These are phyloP conservation scores for Diorhabda carinulata DNA, from an alignment of 1,140 invertebrate species.

Conservation along the genomic window DNA sequence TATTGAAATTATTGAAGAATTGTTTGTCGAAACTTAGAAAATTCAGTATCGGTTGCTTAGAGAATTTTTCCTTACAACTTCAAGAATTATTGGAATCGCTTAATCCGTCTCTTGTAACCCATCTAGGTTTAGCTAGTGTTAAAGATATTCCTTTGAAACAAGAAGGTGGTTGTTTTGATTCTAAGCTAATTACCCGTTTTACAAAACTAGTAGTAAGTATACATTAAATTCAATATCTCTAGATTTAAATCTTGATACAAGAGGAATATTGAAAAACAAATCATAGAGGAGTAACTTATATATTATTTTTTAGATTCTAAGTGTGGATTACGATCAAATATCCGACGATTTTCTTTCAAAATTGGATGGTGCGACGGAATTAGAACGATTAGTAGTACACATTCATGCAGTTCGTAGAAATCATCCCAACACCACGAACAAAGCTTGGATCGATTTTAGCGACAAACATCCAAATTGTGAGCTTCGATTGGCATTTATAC, in stretches of 20 bases:
- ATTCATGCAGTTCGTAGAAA: constrained; percentile 60
- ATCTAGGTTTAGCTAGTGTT: constrained; percentile 8
- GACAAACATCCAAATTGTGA: constrained; percentile 55
- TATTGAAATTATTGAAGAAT: constrained; percentile 13
- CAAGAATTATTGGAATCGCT: not conserved
- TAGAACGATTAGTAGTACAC: constrained; percentile 64
- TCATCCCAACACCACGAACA: constrained; percentile 60
- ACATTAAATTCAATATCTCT: not conserved
- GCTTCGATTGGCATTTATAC: constrained; percentile 67
- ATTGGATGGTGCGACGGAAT: constrained; percentile 43
- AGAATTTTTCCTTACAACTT: constrained; percentile 2
- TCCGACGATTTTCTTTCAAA: constrained; percentile 56
- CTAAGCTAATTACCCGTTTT: not conserved
- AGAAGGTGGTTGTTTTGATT: not conserved
- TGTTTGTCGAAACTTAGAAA: constrained; percentile 6
- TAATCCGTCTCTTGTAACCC: constrained; percentile 5
- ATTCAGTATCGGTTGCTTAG: constrained; percentile 10
- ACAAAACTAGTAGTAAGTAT: constrained; percentile 7
- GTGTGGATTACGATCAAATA: constrained; percentile 72
- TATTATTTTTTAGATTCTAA: constrained; percentile 55
- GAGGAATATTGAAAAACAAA: not conserved
- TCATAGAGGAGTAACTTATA: not conserved
- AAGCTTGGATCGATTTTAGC: constrained; percentile 61
- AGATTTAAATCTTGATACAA: not conserved
- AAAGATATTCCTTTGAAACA: constrained; percentile 1